A percentile compares a stretch with the other conserved stretches of the same genome.
phyloP scores from a whole-genome alignment of 2,888 invertebrate genomes.

The Timema podura region DNA sequence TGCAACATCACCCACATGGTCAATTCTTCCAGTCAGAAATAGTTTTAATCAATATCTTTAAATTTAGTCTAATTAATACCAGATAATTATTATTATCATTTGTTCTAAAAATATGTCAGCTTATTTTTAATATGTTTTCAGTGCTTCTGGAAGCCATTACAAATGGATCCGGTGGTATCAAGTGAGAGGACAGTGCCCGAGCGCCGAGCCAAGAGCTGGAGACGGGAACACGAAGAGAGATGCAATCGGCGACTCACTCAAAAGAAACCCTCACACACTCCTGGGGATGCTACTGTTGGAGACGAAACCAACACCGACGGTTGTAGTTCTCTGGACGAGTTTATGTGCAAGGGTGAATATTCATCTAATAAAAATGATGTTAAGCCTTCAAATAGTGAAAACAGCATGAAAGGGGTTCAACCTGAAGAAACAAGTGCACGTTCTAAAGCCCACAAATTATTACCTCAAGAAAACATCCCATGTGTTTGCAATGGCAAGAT shows the following conservation, averaged over 20 bases:
- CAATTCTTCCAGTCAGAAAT: too few relatives aligned
- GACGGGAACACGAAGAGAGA: slow-evolving; percentile 28
- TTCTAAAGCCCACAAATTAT: too few relatives aligned
- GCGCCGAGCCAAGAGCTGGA: slow-evolving; percentile 30
- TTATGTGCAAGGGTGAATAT: not conserved
- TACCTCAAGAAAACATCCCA: too few relatives aligned
- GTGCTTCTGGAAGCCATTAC: too few relatives aligned
- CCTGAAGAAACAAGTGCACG: not conserved
- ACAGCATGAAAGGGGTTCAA: not conserved
- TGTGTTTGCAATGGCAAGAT: too few relatives aligned
- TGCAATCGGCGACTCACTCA: slow-evolving; percentile 16
- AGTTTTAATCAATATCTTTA: too few relatives aligned
- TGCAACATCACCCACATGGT: too few relatives aligned
- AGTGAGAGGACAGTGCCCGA: slow-evolving; percentile 20
- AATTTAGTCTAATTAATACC: too few relatives aligned
- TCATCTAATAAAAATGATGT: not conserved
- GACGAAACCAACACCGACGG: not conserved
- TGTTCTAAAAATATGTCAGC: too few relatives aligned
- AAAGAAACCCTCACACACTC: slow-evolving; percentile 8
- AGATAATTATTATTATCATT: too few relatives aligned
- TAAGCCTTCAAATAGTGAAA: slow-evolving; percentile 9
- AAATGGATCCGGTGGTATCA: slow-evolving; percentile 16
- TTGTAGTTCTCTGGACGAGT: not conserved
- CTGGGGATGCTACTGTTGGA: not conserved
- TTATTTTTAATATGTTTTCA: too few relatives aligned